Evolutionary conservation across 2,888 invertebrate species (phyloP).

Genomic region (Drosophila limbata): DNA sequence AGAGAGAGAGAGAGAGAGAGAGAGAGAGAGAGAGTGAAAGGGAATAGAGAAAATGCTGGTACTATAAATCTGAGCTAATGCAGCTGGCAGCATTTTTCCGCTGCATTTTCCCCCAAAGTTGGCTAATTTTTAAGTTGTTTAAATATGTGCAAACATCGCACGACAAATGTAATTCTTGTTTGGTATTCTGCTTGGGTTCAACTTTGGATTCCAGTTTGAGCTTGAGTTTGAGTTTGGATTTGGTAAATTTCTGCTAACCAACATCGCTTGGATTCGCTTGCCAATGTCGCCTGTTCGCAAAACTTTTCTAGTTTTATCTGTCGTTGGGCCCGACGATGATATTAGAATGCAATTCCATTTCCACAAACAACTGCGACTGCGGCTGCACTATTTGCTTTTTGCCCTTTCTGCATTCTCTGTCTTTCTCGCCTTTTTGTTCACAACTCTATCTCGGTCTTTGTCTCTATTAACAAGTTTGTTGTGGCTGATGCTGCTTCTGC

Average conservation of each 20-base stretch:
- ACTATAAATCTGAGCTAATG: slow-evolving; percentile 33
- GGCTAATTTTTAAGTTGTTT: slow-evolving; percentile 69
- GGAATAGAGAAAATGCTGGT: not conserved
- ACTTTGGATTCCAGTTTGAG: slow-evolving; percentile 5
- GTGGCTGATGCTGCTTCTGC: slow-evolving; percentile 28
- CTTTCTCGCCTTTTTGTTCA: not conserved
- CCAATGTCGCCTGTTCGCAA: slow-evolving; percentile 14
- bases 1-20: not conserved
- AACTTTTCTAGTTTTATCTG: slow-evolving; percentile 44
- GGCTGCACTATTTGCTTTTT: slow-evolving; percentile 24
- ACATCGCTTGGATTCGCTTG: slow-evolving; percentile 5
- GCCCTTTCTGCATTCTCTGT: not conserved
- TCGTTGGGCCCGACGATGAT: slow-evolving; percentile 32
- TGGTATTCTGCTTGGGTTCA: slow-evolving; percentile 24
- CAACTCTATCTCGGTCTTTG: slow-evolving; percentile 33
- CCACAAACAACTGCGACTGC: slow-evolving; percentile 10
- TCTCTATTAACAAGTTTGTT: slow-evolving; percentile 58
- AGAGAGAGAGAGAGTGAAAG: not conserved
- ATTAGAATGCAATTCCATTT: slow-evolving; percentile 62
- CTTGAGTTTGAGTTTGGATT: slow-evolving; percentile 12
- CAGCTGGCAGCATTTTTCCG: slow-evolving; percentile 52
- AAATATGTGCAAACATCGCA: slow-evolving; percentile 69
- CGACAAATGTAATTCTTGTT: slow-evolving; percentile 71
- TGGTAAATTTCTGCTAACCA: slow-evolving; percentile 9
- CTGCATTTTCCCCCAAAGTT: slow-evolving; percentile 57